Evolutionary conservation across 2,113 vertebrate species (phyloP), one percentile per base, ranked within the genome.

Genomic region (Lagopus leucura): DNA sequence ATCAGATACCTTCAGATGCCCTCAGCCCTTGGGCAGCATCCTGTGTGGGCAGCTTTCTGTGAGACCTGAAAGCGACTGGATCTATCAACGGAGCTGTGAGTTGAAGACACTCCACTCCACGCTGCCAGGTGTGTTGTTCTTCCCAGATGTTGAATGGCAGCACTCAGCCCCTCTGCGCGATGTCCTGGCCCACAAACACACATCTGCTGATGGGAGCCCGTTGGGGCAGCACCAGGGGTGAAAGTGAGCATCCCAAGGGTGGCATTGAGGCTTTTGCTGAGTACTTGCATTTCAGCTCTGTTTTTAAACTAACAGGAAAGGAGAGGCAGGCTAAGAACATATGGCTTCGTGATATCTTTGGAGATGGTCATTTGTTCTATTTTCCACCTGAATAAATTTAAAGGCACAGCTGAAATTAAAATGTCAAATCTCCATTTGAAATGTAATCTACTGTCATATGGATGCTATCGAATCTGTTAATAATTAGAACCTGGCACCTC

Each of bases 371-470:
- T 70, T 86, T 74, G 61, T 67, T 69, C 81, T 54, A 0, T 57
- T 60, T 89, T 64, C 71, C 82, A 86, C 67, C 78, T 83, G 73
- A 74, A 90, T 52, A 79, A 65, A 74, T 74, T 17, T 70, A 82
- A 82, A 89, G 50, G 40, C 73, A 55, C 40, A 40, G 67, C 67
- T 38, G 63, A 86, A 58, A 71, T 86, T 27, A 70, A 69, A 42
- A 11, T 28, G 82, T 70, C 48, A 70, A 12, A 48, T 57, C 72
- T 75, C 36, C 8, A 2, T 71, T 74, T 55, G 73, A 75, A 70
- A 60, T 50, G 50, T 45, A 52, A 61, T 38, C 86, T 12, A 4
- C 28, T 89, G 77, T 27, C 61, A 12, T 2, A 74, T 7, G 77
- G 67, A 11, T 70, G 72, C 43, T 73, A 19, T 55, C 2, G 13